Base-by-base conservation (phyloP, 1,140 invertebrate genomes). In the Diplogasteroides magnus region DNA sequence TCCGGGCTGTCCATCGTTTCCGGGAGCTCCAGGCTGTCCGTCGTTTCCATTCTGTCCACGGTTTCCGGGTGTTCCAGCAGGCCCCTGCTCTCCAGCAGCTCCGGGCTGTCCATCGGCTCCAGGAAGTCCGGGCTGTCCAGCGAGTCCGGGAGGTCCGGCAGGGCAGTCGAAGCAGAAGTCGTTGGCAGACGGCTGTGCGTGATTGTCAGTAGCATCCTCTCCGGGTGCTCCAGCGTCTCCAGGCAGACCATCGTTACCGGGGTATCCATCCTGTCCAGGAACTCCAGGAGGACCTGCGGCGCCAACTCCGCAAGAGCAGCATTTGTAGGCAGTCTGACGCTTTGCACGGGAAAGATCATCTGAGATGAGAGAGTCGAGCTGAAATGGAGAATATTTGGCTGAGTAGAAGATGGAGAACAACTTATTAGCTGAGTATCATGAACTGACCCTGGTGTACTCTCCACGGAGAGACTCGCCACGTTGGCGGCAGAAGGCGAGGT, bases 91-190 rank as follows among this genome's bases (percentile, higher is more conserved):
- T 60, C 64, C 64, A 15, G 64, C 3, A 15, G 48, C 32, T 61
- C 64, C 64, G 31, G 64, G 64, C 23, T 37, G 64, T 66, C 64
- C 64, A 6, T 61, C 32, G 14, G 37, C 28, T 61, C 64, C 64
- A 14, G 2, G 29, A n/a, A 32, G 64, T 62, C 64, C 72, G 32
- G 72, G 72, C 31, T 32, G 61, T 61, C 72, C 72, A 25, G 68
- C 29, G 37, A 55, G 69, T 60, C 69, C 69, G 29, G 62, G 27
- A 19, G 62, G 62, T 59, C 56, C 69, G 37, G 64, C 69, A n/a
- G 72, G 72, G 72, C 72, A 74, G 63, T 72, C 72, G 70, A 74
- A 74, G 69, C 72, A 74, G 63, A 68, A 72, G 37, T 74, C 72
- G 15, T 31, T 63, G 25, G 64, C 64, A 31, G 63, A 72, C 32